Conservation (phyloP, 2,797 vertebrate genomes). For the Coccyzus lansbergi region DNA sequence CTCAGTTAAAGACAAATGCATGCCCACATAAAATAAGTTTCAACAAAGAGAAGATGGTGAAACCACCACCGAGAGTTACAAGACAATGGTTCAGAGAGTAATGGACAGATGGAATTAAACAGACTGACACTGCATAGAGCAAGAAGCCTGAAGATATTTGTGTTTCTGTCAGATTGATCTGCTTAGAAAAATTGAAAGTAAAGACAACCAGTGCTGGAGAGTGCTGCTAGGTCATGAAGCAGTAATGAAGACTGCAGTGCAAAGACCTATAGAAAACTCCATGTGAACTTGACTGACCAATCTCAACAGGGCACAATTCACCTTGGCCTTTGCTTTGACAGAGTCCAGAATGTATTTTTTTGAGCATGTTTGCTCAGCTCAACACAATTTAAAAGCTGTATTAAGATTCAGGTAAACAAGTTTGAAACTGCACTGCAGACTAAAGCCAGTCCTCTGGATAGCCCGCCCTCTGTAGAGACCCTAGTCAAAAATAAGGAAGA, state of each 20-base stretch:
- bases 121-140: not conserved
- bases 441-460: not conserved
- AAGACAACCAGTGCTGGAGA: not conserved
- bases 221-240: not conserved
- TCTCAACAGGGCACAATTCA: fast-evolving
- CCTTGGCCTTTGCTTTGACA: not conserved
- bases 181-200: not conserved
- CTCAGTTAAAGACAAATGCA: not conserved
- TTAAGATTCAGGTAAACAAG: not conserved
- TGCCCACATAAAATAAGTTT: not conserved
- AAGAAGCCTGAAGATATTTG: not conserved
- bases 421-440: not conserved
- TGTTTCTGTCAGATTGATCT: not conserved
- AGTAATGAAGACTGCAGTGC: not conserved
- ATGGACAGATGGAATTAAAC: not conserved
- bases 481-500: not conserved
- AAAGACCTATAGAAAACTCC: not conserved
- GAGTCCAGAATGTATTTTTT: not conserved
- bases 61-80: not conserved
- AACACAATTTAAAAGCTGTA: not conserved
- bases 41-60: not conserved
- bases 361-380: not conserved
- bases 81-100: not conserved
- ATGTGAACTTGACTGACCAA: not conserved
- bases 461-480: too few relatives aligned